Base-by-base conservation (phyloP, 2,888 invertebrate species). In the Physocephala rufipes region DNA sequence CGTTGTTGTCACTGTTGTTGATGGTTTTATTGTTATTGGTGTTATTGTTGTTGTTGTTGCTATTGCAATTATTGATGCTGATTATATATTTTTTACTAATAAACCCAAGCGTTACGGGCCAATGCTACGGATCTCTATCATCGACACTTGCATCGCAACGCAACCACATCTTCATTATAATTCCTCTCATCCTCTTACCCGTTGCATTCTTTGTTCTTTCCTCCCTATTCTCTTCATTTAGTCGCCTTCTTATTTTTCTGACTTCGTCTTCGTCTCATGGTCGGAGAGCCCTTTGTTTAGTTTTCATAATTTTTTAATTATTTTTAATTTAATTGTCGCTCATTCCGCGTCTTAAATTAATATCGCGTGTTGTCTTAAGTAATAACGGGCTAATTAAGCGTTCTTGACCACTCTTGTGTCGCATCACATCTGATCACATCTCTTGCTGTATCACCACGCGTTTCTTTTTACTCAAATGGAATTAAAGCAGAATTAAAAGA, bases 251-350 rank as follows among this genome's bases (percentile, higher is more conserved):
- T 2, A 16, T 13, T 16, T 51, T 51, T 51, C 4, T 15, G 16
- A 13, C 55, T 55, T 24, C 24, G 21, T 51, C 24, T 7, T 21
- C 7, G 55, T 51, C n/a, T 51, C 51, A 15, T 9, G 16, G 51
- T 51, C 47, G 16, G 51, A 12, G 16, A 15, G 15, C 19, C n/a
- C 9, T 21, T 21, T 21, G 5, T n/a, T 36, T 36, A 36, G 36
- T 82, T 81, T 82, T 81, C 83, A 83, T 82, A 83, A 82, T 81
- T 82, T n/a, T 82, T 83, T 82, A 82, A 82, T 82, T 82, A 83
- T 80, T 82, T 82, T 80, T 82, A 83, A 83, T 82, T 82, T 83
- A 83, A 83, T 83, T 82, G 82, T 82, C 82, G 82, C 82, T 81
- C 79, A n/a, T n/a, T n/a, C n/a, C n/a, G n/a, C n/a, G n/a, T n/a